phyloP scores from a whole-genome alignment of 2,888 invertebrate genomes.

The Melanophora roralis region DNA sequence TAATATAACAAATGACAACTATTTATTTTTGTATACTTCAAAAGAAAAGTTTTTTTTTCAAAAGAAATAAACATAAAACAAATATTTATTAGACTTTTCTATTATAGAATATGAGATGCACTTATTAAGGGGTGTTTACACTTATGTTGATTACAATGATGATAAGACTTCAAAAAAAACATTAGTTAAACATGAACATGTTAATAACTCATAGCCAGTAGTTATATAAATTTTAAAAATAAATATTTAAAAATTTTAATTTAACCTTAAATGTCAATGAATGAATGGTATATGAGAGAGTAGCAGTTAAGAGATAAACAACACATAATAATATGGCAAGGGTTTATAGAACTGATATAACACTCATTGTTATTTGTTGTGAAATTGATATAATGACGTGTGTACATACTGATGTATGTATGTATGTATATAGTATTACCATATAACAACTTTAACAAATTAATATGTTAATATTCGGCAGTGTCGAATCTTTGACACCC shows the following conservation, averaged over 20 bases:
- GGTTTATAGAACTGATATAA: not conserved
- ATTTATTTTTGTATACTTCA: not conserved
- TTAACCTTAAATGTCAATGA: constrained; percentile 49
- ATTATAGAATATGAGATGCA: not conserved
- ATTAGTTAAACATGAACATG: not conserved
- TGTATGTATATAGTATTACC: not conserved
- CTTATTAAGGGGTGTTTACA: not conserved
- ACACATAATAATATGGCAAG: not conserved
- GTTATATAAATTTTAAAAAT: not conserved
- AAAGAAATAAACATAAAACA: not conserved
- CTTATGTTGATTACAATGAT: not conserved
- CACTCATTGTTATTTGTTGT: not conserved
- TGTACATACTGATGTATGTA: too few relatives aligned
- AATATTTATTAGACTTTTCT: not conserved
- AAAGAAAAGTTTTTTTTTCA: not conserved
- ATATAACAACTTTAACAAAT: not conserved
- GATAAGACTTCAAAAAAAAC: not conserved
- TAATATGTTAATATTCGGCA: not conserved
- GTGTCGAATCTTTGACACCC: too few relatives aligned
- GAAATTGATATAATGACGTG: constrained; percentile 39
- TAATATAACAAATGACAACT: not conserved
- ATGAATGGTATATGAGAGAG: constrained; percentile 30
- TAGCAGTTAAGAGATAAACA: not conserved
- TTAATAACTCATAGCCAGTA: constrained; percentile 17
- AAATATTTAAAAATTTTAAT: constrained; percentile 14